These are phyloP conservation scores for Aphodius granarius DNA, from an alignment of 2,888 invertebrate species.

Conservation along the genomic window DNA sequence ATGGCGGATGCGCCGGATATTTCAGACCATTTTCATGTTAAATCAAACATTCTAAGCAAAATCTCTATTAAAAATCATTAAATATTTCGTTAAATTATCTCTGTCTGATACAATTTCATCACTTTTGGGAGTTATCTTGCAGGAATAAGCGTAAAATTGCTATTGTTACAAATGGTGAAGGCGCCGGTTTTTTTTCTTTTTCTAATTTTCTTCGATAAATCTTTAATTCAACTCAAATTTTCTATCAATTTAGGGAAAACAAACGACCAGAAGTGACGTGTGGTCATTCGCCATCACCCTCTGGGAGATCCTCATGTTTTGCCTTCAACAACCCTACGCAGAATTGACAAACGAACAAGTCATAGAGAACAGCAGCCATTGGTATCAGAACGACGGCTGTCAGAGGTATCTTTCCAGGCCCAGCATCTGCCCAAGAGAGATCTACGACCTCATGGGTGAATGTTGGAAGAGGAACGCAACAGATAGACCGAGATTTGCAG, in stretches of 20 bases:
- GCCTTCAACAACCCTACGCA: conserved; percentile 78
- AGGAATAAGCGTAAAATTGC: too few relatives aligned
- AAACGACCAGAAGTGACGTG: conserved; percentile 84
- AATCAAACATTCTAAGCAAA: too few relatives aligned
- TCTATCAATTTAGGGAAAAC: conserved; percentile 69
- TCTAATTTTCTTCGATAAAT: too few relatives aligned
- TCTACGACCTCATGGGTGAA: conserved; percentile 89
- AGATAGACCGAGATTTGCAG: conserved; percentile 83
- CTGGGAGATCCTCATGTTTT: conserved; percentile 85
- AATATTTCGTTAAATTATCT: too few relatives aligned
- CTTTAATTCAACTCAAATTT: neutral
- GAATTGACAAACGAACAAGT: conserved; percentile 84
- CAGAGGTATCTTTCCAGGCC: conserved; percentile 66
- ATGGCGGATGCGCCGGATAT: too few relatives aligned
- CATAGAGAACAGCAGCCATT: conserved; percentile 59
- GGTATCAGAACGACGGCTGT: conserved; percentile 57
- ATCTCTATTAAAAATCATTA: too few relatives aligned
- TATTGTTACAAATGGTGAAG: too few relatives aligned
- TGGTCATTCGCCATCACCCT: conserved; percentile 90
- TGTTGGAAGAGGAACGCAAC: conserved; percentile 85
- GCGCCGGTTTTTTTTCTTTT: too few relatives aligned
- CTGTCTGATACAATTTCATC: too few relatives aligned
- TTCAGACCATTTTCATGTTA: too few relatives aligned
- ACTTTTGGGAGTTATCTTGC: too few relatives aligned
- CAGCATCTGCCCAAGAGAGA: conserved; percentile 79